Evolutionary conservation across 2,888 invertebrate genomes (phyloP), one percentile per base, ranked within the genome.

Genomic region (Volucella zonaria): DNA sequence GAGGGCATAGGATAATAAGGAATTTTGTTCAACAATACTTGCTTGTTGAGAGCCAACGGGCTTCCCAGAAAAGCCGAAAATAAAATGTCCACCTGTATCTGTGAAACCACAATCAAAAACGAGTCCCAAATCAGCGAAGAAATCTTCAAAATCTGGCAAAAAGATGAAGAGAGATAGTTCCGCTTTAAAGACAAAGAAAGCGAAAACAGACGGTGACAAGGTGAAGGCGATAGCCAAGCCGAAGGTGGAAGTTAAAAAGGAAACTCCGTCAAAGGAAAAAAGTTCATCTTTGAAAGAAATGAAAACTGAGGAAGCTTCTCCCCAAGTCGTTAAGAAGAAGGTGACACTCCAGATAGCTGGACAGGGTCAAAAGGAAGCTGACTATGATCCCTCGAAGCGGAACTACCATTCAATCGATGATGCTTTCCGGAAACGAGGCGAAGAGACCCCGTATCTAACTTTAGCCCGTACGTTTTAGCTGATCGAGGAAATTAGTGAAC

Each of bases 361-460:
- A 0, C 85, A 88, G 52, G 88, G 88, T 0, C 87, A 87, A 38
- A 88, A 88, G 64, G 89, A 88, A 3, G 88, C 91, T 0, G 93
- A 93, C 8, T 98, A 96, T 91, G 93, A 96, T 91, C 98, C 98
- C 0, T 92, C 93, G 31, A 94, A 94, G 88, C 86, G 92, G 0
- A 94, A 95, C 58, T 98, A 98, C 92, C 94, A 98, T 91, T 97
- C 98, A 0, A 93, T 97, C 12, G 92, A 95, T 0, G 94, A 97
- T 92, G 98, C 98, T 0, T 95, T 94, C 88, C 98, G 98, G 98
- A 92, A 94, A 78, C 91, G 92, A 18, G 94, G 94, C 4, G 94
- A 96, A 89, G 94, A 94, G 87, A 96, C 98, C 51, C 99, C 99
- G 0, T 99, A 99, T 91, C 92, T 97, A 86, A 99, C 99, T 0